These are phyloP conservation scores for Tipula confusa DNA, from an alignment of 2,888 invertebrate species.

Conservation along the genomic window DNA sequence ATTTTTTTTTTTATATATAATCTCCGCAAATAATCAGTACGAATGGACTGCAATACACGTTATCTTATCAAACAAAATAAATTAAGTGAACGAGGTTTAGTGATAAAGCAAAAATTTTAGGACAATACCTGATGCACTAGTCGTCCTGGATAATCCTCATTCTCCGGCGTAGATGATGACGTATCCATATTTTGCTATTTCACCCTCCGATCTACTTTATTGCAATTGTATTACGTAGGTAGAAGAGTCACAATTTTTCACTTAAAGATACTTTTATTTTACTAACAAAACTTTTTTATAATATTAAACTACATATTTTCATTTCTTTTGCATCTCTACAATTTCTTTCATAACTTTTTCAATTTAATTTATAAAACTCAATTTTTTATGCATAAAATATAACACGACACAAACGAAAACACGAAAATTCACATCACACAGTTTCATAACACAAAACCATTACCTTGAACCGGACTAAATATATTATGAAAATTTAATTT, in stretches of 20 bases:
- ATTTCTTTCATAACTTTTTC: background rate
- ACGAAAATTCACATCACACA: background rate
- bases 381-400: background rate
- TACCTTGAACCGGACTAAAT: too few species aligned
- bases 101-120: too few species aligned
- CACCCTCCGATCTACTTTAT: background rate
- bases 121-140: constrained; percentile 50
- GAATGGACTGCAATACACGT: too few species aligned
- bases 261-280: background rate
- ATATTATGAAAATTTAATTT: background rate
- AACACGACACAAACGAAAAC: background rate
- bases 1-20: too few species aligned
- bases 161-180: constrained; percentile 21
- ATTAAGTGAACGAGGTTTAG: too few species aligned
- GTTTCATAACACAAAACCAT: background rate
- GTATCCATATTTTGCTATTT: constrained; percentile 25
- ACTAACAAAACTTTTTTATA: background rate
- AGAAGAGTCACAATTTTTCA: background rate
- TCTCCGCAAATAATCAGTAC: too few species aligned
- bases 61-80: background rate
- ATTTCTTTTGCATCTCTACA: background rate
- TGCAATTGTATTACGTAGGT: background rate
- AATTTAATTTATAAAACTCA: background rate
- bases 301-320: background rate
- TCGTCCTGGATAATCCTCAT: constrained; percentile 51